Percentiles rank a stretch among this genome's conserved stretches.
Evolutionary conservation across 2,888 invertebrate species (phyloP).

Genomic region (Xanthia togata): DNA sequence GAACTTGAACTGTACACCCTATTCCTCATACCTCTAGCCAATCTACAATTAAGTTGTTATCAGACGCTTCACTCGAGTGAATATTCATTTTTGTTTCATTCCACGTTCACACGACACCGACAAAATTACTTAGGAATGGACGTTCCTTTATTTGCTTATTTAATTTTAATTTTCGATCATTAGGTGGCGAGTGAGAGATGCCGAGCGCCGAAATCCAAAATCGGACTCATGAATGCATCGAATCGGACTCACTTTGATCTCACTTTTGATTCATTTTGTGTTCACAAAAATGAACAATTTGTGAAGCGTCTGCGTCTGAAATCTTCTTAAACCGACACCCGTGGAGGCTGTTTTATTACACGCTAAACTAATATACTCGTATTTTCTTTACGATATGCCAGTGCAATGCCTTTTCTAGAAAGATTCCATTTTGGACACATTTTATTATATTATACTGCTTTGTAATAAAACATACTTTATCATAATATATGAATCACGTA

Average conservation of each 20-base stretch:
- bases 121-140: too few relatives aligned
- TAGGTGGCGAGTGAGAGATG: too few relatives aligned
- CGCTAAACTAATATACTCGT: not conserved
- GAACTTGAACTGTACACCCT: too few relatives aligned
- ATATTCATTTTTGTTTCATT: too few relatives aligned
- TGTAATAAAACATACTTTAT: not conserved
- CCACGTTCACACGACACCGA: too few relatives aligned
- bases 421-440: not conserved
- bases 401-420: not conserved
- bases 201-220: not conserved
- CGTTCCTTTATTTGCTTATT: too few relatives aligned
- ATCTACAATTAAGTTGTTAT: too few relatives aligned
- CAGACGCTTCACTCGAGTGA: too few relatives aligned
- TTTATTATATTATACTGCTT: not conserved
- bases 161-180: too few relatives aligned
- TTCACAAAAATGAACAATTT: not conserved
- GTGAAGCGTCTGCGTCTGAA: not conserved
- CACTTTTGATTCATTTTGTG: not conserved
- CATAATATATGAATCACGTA: constrained; percentile 16
- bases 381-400: not conserved
- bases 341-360: not conserved
- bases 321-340: not conserved
- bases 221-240: not conserved
- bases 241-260: not conserved
- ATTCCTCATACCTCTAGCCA: too few relatives aligned